A percentile compares a stretch with the other conserved stretches of the same genome.
Evolutionary conservation across 2,113 vertebrate genomes (phyloP).

Genomic region (Cavia porcellus): DNA sequence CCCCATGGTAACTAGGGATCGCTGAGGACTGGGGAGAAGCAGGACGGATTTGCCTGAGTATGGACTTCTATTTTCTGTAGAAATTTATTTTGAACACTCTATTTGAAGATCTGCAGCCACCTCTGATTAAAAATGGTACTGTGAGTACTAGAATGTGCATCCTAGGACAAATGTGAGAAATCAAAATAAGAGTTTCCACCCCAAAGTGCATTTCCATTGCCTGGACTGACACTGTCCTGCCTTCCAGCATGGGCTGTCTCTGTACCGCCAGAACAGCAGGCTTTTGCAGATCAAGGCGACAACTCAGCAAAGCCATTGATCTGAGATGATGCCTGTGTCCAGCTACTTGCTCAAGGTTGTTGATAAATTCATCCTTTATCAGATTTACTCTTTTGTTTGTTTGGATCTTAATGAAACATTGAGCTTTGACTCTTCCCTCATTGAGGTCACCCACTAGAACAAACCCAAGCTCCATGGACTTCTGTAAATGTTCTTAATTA

Average conservation of each 20-base stretch:
- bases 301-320: neutral
- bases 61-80: neutral
- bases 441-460: neutral
- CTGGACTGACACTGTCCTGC: neutral
- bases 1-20: neutral
- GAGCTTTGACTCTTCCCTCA: neutral
- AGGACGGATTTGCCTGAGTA: neutral
- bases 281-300: neutral
- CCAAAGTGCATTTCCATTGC: neutral
- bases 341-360: neutral
- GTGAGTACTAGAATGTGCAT: neutral
- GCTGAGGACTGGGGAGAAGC: too few species aligned
- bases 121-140: neutral
- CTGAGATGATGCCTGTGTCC: neutral
- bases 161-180: too few species aligned
- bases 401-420: neutral
- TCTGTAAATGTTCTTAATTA: neutral
- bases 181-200: neutral
- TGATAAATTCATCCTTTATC: neutral
- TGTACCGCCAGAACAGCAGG: neutral
- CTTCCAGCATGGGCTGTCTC: neutral
- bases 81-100: constrained; percentile 38
- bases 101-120: neutral
- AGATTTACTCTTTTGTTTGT: neutral
- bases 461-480: neutral